These are phyloP conservation scores for Teleopsis dalmanni DNA, from an alignment of 1,140 invertebrate species.

Conservation along the genomic window DNA sequence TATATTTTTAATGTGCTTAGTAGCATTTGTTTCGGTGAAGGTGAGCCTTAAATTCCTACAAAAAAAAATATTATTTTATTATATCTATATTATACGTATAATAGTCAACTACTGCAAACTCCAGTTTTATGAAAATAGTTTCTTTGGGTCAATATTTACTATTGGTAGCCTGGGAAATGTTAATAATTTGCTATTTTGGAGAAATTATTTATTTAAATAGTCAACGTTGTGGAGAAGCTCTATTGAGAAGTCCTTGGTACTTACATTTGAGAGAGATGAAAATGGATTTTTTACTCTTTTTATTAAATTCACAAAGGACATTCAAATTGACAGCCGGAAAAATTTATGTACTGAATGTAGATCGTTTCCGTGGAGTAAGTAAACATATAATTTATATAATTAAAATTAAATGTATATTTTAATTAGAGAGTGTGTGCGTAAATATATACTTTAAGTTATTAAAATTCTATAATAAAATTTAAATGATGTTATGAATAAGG, in stretches of 20 bases:
- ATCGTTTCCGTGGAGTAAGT: conserved; percentile 30
- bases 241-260: conserved; percentile 34
- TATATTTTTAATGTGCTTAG: conserved; percentile 32
- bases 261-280: conserved; percentile 26
- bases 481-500: no score
- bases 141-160: conserved; percentile 31
- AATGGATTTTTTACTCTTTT: conserved; percentile 28
- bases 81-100: not conserved
- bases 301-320: conserved; percentile 21
- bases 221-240: conserved; percentile 31
- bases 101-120: conserved; percentile 24
- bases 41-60: conserved; percentile 7
- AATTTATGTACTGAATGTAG: conserved; percentile 29
- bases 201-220: conserved; percentile 34
- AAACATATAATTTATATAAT: not conserved
- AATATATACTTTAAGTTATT: no score
- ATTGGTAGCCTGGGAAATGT: conserved; percentile 27
- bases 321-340: conserved; percentile 35
- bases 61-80: not conserved
- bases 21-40: conserved; percentile 33
- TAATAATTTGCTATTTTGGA: conserved; percentile 38
- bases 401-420: no score
- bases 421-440: no score
- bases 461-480: no score
- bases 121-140: conserved; percentile 25